Evolutionary conservation across 2,888 invertebrate species (phyloP), one percentile per base, ranked within the genome.

Genomic region (Encarsia formosa): DNA sequence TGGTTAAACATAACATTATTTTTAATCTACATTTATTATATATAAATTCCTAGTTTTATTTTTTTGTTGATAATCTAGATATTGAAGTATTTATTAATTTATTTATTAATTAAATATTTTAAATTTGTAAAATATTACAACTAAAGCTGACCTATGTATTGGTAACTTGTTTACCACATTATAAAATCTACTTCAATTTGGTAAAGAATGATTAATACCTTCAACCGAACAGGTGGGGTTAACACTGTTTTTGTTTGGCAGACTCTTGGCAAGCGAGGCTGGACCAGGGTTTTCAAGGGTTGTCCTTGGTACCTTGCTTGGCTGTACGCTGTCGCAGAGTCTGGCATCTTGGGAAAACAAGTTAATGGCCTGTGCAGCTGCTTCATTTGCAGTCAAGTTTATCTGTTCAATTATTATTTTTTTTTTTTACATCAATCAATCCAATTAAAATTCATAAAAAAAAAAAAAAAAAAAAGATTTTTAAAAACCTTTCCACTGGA

Each of bases 341-440:
- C 83, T 80, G 19, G 91, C 91, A 68, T 92, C 91, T 72, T 87
- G 83, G 54, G 87, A 87, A 70, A 91, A 91, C 55, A 95, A 77
- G 66, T 89, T 86, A 61, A 95, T 84, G 9, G 95, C 94, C 68
- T 87, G 84, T 1, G 90, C 90, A 23, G 95, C 95, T 47, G 94
- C 92, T 76, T 92, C 88, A 78, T 95, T 91, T 56, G 90, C 86
- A 54, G 88, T 85, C 64, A 91, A 78, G 66, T 84, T 83, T 66
- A 84, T 80, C 51, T 85, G 78, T 85, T 86, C 64, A 4, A 31
- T 8, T 22, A 38, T 38, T 11, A 18, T 16, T 20, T 22, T 18
- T 5, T 20, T n/a, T 2, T 15, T 34, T 34, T 13, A 9, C 9
- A 9, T 34, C 34, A 34, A 26, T 26, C 26, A 26, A 26, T n/a